Conservation (phyloP, 2,113 vertebrate species). For the Eretmochelys imbricata region DNA sequence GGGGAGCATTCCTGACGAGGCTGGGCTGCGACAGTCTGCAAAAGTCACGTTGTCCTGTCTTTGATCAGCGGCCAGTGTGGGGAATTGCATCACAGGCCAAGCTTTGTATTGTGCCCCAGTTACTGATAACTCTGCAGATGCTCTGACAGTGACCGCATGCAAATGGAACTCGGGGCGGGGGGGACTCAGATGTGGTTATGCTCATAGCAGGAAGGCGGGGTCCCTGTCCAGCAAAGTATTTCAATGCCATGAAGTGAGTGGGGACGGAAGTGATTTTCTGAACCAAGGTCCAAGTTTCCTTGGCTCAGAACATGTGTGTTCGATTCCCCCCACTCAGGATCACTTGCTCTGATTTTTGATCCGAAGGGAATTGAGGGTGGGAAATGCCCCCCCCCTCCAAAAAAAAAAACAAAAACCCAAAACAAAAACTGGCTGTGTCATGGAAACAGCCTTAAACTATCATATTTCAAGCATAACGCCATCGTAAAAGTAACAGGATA, state of each 20-base stretch:
- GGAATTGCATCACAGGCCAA: background rate
- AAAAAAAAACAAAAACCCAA: too few relatives aligned
- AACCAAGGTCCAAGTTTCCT: background rate
- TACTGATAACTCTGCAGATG: background rate
- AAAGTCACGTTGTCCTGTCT: background rate
- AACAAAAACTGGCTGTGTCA: conserved; percentile 48
- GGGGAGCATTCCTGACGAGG: background rate
- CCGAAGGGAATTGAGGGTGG: conserved; percentile 19
- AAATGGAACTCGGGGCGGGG: background rate
- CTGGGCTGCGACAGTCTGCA: background rate
- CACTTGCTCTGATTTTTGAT: background rate
- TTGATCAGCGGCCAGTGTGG: background rate
- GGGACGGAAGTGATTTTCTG: background rate
- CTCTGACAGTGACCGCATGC: background rate
- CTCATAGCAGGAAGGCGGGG: background rate
- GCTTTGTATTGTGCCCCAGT: background rate
- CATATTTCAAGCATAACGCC: conserved; percentile 73
- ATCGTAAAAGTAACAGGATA: conserved; percentile 80
- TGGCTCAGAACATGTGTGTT: background rate
- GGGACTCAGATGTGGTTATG: background rate
- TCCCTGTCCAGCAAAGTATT: background rate
- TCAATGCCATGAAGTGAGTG: background rate
- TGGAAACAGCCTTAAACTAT: conserved; percentile 68
- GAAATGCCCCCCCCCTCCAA: background rate
- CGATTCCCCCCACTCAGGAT: rapidly evolving